Base-by-base conservation (phyloP, 2,113 vertebrate genomes). In the Seriola quinqueradiata region DNA sequence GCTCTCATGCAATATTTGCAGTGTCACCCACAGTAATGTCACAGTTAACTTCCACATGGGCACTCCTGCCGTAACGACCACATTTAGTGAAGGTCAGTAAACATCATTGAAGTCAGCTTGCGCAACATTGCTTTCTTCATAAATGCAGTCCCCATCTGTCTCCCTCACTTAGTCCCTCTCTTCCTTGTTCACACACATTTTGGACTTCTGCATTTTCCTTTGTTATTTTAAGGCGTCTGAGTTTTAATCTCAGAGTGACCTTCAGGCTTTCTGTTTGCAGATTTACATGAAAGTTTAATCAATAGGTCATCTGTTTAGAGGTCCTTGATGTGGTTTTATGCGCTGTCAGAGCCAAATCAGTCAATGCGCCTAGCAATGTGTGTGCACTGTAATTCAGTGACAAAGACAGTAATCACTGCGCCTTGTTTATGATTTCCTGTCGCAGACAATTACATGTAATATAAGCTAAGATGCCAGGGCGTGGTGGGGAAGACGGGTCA, bases 301-400 rank as follows among this genome's bases (percentile, higher is more conserved):
- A 81, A 59, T 48, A 58, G 44, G 50, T 87, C 89, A 87, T 90
- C 89, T 91, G 93, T 91, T 82, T 92, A 73, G 84, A 86, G 73
- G 65, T 71, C 38, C 71, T 80, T 75, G 82, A 90, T 83, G 4
- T 78, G 59, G 46, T 87, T 93, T 87, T 75, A 87, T 83, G 60
- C 42, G 21, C 87, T 82, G 79, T 78, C 82, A 59, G 48, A 82
- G 73, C 66, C 70, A 58, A 76, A 86, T 88, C 87, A 79, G 79
- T 91, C 88, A 82, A 79, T 23, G 44, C 25, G 76, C 66, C 70
- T 72, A 78, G 68, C 70, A 17, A 17, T 57, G 69, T 75, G 48
- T 52, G 36, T 64, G 44, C 14, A 16, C 80, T 25, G 12, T 70
- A 70, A 86, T 66, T 82, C 71, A 74, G 34, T 76, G 67, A 57